Evolutionary conservation across 2,113 vertebrate genomes (phyloP).

Genomic region (Neolamprologus toae): DNA sequence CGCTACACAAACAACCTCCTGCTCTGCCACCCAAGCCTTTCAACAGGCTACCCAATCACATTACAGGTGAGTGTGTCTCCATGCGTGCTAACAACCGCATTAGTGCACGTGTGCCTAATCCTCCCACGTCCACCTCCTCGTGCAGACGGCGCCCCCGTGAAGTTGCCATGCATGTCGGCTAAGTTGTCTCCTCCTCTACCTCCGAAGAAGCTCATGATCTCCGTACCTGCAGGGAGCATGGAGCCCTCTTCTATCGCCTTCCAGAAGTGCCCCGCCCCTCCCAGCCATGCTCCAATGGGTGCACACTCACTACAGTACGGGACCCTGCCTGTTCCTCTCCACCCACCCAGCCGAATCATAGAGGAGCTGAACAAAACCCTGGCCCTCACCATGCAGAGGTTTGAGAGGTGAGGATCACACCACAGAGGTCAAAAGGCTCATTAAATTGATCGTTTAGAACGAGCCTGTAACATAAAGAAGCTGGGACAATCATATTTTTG

Average conservation of each 20-base stretch:
- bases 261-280: constrained; percentile 81
- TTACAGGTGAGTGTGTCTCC: constrained; percentile 66
- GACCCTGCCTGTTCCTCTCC: constrained; percentile 76
- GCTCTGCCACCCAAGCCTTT: constrained; percentile 95
- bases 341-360: constrained; percentile 87
- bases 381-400: constrained; percentile 95
- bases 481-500: background rate
- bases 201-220: constrained; percentile 99
- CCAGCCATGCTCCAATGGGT: constrained; percentile 76
- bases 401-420: constrained; percentile 81
- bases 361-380: constrained; percentile 95
- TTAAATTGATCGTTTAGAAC: background rate
- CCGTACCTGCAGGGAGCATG: constrained; percentile 80
- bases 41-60: constrained; percentile 87
- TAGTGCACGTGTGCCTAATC: background rate
- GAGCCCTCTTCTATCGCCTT: constrained; percentile 79
- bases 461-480: background rate
- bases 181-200: constrained; percentile 96
- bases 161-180: constrained; percentile 88
- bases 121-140: background rate
- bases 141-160: constrained; percentile 83
- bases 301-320: constrained; percentile 84
- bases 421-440: background rate
- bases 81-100: rapidly evolving
- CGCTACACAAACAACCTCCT: constrained; percentile 91